These are phyloP conservation scores for Heterohyrax brucei DNA, from an alignment of 2,797 vertebrate species.

Conservation along the genomic window DNA sequence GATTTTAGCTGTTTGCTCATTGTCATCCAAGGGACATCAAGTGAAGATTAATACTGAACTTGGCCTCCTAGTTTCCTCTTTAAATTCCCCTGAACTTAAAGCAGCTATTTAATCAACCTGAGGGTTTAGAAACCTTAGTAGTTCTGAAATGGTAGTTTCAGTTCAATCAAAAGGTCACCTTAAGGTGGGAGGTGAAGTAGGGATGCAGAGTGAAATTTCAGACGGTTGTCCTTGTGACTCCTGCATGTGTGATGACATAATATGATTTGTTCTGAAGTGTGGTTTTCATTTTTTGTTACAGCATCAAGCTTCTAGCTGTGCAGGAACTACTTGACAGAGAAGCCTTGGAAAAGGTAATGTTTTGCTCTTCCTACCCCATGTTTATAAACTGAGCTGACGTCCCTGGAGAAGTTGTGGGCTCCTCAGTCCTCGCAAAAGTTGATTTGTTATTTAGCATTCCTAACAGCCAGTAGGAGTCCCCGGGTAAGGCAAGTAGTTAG, in stretches of 20 bases:
- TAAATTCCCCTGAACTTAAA: neutral
- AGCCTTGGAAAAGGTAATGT: conserved; percentile 95
- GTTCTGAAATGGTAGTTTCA: conserved; percentile 28
- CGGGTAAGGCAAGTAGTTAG: neutral
- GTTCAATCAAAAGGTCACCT: neutral
- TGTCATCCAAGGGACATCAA: neutral
- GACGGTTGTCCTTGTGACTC: neutral
- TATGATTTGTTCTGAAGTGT: conserved; percentile 61
- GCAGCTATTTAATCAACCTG: neutral
- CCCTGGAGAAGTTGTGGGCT: neutral
- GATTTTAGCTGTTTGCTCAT: neutral
- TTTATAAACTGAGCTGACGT: neutral
- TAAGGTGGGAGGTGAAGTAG: neutral
- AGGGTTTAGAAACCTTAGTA: neutral
- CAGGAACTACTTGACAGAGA: conserved; percentile 96
- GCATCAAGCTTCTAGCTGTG: conserved; percentile 97
- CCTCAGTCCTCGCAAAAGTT: neutral
- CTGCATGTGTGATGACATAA: neutral
- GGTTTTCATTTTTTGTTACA: conserved; percentile 87
- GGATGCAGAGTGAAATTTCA: neutral
- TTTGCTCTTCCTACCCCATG: conserved; percentile 10
- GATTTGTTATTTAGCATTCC: neutral
- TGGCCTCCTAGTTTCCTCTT: neutral
- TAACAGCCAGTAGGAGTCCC: neutral
- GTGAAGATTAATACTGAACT: neutral